A percentile compares a stretch with the other conserved stretches of the same genome.
Conservation (phyloP, 2,888 invertebrate genomes). For the Parelbella ahira region DNA sequence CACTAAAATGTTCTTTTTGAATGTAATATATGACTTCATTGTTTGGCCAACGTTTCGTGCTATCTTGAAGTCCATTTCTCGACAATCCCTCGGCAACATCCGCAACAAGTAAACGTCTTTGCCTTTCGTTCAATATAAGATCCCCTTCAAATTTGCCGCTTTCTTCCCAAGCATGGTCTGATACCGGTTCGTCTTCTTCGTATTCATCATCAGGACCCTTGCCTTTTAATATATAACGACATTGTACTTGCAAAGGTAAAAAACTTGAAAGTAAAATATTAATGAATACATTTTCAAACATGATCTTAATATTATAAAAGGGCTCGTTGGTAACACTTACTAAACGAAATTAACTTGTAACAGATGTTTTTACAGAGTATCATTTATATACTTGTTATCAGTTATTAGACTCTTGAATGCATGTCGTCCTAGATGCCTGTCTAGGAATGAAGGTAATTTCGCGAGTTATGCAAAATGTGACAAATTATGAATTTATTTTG, state of each 20-base stretch:
- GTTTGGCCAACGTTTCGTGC: constrained; percentile 70
- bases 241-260: constrained; percentile 2
- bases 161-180: constrained; percentile 72
- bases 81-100: constrained; percentile 65
- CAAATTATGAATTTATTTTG: constrained; percentile 12
- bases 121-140: constrained; percentile 68
- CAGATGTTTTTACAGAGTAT: not conserved
- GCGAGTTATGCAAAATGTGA: constrained; percentile 1
- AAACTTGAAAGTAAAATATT: constrained; percentile 4
- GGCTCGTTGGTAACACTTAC: too few species aligned
- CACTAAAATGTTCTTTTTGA: constrained; percentile 69
- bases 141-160: constrained; percentile 79
- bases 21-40: constrained; percentile 71
- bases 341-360: not conserved
- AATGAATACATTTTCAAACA: constrained; percentile 4
- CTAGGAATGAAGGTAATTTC: constrained; percentile 1
- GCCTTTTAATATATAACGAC: constrained; percentile 34
- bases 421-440: constrained; percentile 17
- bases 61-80: constrained; percentile 66
- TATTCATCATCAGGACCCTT: constrained; percentile 46
- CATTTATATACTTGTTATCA: not conserved
- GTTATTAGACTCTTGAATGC: constrained; percentile 9
- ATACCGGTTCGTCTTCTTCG: constrained; percentile 55
- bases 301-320: too few species aligned
- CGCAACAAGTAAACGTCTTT: constrained; percentile 63